Base-by-base conservation (phyloP, 2,888 invertebrate genomes). In the Tenodera sinensis region DNA sequence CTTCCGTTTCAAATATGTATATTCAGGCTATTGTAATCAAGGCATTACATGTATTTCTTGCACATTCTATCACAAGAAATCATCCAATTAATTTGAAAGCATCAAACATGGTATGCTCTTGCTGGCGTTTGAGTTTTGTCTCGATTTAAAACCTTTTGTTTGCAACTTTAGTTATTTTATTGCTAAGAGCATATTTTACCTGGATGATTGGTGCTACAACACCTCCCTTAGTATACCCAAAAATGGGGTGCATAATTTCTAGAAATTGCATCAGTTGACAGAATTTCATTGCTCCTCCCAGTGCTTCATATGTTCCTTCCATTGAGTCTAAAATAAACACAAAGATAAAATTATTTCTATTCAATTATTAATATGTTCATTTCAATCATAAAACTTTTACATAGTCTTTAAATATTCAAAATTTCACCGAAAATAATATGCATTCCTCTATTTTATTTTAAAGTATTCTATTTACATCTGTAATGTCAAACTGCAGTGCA, bases 231-330 rank as follows among this genome's bases (percentile, higher is more conserved):
- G 98, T 98, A 92, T 98, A 97, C 2, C 98, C 98, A 92, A 98
- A 96, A 85, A 98, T 92, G 0, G 98, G 97, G 94, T 99, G 98
- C 94, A 98, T 94, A 0, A 98, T 96, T 94, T 99, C 99, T 90
- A 99, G 93, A 91, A 97, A 96, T 93, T 98, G 97, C 91, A 97
- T 93, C 2, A 97, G 92, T 92, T 98, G 98, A 81, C 97, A 94
- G 92, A 97, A 97, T 93, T 97, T 96, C 94, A 98, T 95, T 0
- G 96, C 96, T 15, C 95, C 94, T 0, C 97, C 97, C 0, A 98
- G 96, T 89, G 96, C 94, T 89, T 95, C 95, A 91, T 97, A 98
- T 0, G 96, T 96, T 88, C 95, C 95, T 0, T 94, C 93, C 90
- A 97, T 96, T 0, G 96, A 97, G 28, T 95, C 95, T 92, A 91